Percentiles rank a stretch among this genome's conserved stretches.
These are phyloP conservation scores for Sebastiscus tertius DNA, from an alignment of 2,797 vertebrate genomes.

Conservation along the genomic window DNA sequence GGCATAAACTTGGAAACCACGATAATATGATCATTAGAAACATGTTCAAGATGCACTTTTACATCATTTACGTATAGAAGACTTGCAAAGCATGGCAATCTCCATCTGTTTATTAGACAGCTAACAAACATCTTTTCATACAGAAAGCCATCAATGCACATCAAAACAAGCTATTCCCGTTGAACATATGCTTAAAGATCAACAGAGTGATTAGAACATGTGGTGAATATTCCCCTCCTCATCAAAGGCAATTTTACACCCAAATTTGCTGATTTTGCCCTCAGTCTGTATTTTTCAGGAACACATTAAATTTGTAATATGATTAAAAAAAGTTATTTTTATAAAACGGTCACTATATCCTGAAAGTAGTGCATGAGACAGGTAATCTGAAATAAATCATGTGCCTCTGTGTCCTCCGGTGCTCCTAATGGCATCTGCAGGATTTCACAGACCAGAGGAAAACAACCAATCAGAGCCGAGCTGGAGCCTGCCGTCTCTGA, in stretches of 20 bases:
- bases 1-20: neutral
- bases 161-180: constrained; percentile 41
- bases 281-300: constrained; percentile 13
- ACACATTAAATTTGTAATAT: neutral
- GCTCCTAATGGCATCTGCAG: neutral
- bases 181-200: constrained; percentile 64
- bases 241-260: constrained; percentile 34
- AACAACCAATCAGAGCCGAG: too few relatives aligned
- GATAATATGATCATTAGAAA: constrained; percentile 32
- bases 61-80: neutral
- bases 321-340: neutral
- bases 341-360: neutral
- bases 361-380: neutral
- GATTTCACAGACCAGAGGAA: neutral
- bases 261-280: constrained; percentile 40
- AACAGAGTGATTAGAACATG: constrained; percentile 35
- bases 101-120: constrained; percentile 35
- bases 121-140: constrained; percentile 22
- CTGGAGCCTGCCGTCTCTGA: too few relatives aligned
- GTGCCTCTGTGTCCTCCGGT: neutral
- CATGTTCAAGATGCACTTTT: constrained; percentile 31
- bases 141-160: constrained; percentile 36
- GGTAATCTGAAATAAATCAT: neutral
- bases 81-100: constrained; percentile 20
- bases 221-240: constrained; percentile 24